Percentiles rank a stretch among this genome's conserved stretches.
Evolutionary conservation across 2,797 vertebrate genomes (phyloP).

Genomic region (Erethizon dorsatum): DNA sequence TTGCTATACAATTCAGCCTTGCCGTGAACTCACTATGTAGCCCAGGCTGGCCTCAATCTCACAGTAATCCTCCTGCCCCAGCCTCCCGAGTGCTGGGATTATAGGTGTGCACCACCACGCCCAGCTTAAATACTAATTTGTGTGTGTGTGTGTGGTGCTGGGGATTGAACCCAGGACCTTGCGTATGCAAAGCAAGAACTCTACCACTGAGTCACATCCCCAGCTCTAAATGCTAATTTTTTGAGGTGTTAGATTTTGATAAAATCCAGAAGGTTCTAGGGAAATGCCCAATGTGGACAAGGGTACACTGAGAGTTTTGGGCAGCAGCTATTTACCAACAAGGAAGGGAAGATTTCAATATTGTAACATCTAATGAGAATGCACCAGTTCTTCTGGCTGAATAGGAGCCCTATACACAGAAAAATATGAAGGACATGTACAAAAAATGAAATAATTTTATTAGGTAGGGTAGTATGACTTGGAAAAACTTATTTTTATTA

Average conservation of each 20-base stretch:
- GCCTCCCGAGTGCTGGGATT: neutral
- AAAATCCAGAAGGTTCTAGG: slow-evolving; percentile 15
- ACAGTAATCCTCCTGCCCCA: neutral
- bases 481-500: slow-evolving; percentile 55
- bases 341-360: slow-evolving; percentile 18
- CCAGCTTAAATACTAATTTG: neutral
- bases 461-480: neutral
- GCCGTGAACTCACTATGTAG: neutral
- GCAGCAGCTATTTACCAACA: neutral
- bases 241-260: neutral
- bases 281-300: neutral
- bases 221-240: neutral
- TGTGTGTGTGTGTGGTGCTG: too few relatives aligned
- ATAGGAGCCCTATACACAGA: neutral
- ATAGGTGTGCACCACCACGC: neutral
- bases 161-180: too few relatives aligned
- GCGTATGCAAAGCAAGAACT: too few relatives aligned
- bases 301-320: neutral
- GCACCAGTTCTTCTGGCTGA: neutral
- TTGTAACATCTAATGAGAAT: slow-evolving; percentile 8
- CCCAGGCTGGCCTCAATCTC: neutral
- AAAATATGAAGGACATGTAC: neutral
- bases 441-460: slow-evolving; percentile 49
- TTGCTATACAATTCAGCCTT: neutral
- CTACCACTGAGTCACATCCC: too few relatives aligned